Evolutionary conservation across 2,113 vertebrate genomes (phyloP).

Genomic region (Delphinus delphis): DNA sequence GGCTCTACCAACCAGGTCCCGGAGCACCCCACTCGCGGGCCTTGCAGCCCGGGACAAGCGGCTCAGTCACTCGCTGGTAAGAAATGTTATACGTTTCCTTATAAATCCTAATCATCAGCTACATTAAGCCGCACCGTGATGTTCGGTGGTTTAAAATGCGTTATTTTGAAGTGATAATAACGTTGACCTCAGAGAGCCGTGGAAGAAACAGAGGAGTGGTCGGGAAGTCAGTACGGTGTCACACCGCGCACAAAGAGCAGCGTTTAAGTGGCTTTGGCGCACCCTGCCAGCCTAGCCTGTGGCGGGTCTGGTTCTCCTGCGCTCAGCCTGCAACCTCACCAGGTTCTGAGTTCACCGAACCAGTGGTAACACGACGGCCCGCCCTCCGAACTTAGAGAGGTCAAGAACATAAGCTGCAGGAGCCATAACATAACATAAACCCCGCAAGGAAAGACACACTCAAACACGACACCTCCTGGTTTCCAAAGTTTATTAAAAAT

Average conservation of each 20-base stretch:
- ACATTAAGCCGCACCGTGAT: neutral
- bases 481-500: constrained; percentile 98
- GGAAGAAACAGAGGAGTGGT: too few species aligned
- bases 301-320: fast-evolving
- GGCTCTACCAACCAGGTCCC: fast-evolving
- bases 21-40: too few species aligned
- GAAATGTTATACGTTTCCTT: neutral
- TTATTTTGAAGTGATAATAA: neutral
- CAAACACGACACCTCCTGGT: constrained; percentile 73
- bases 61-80: neutral
- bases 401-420: neutral
- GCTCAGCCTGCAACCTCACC: neutral
- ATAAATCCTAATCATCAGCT: neutral
- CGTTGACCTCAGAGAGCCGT: neutral
- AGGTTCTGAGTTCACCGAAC: too few species aligned
- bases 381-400: neutral
- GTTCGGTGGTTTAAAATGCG: neutral
- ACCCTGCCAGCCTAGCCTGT: fast-evolving
- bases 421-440: too few species aligned
- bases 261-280: fast-evolving
- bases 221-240: neutral
- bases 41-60: fast-evolving
- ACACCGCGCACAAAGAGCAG: fast-evolving
- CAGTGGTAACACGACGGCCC: neutral
- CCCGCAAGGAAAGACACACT: neutral